phyloP scores from a whole-genome alignment of 2,888 invertebrate species.

The Aphodius granarius region DNA sequence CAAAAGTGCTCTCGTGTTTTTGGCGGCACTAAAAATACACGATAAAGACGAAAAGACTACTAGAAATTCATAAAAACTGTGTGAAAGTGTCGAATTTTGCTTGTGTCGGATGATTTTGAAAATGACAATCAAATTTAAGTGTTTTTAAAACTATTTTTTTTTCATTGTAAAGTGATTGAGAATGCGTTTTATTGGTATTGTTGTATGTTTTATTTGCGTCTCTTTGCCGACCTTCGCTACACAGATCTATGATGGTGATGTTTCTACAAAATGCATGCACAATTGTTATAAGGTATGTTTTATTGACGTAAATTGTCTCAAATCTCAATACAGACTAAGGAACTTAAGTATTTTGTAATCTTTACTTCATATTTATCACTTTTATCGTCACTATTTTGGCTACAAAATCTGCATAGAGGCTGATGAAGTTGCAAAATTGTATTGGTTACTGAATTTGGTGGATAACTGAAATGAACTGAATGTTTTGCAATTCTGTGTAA shows the following conservation, averaged over 20 bases:
- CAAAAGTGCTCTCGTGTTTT: not conserved
- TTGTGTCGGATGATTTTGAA: not conserved
- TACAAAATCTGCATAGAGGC: too few relatives aligned
- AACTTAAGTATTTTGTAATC: not conserved
- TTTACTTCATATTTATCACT: too few relatives aligned
- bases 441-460: too few relatives aligned
- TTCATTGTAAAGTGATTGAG: not conserved
- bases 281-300: conserved; percentile 4
- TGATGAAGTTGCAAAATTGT: too few relatives aligned
- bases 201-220: not conserved
- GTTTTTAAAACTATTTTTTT: not conserved
- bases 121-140: not conserved
- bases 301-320: too few relatives aligned
- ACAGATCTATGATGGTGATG: conserved; percentile 2
- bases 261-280: conserved; percentile 6
- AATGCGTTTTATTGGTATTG: not conserved
- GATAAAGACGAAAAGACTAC: not conserved
- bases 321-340: too few relatives aligned
- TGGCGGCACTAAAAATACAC: not conserved
- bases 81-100: not conserved
- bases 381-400: too few relatives aligned
- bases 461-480: too few relatives aligned
- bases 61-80: not conserved
- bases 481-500: conserved; percentile 5
- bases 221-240: conserved; percentile 1